Percentiles rank a stretch among this genome's conserved stretches.
phyloP scores from a whole-genome alignment of 2,888 invertebrate species.

The Selenia dentaria region DNA sequence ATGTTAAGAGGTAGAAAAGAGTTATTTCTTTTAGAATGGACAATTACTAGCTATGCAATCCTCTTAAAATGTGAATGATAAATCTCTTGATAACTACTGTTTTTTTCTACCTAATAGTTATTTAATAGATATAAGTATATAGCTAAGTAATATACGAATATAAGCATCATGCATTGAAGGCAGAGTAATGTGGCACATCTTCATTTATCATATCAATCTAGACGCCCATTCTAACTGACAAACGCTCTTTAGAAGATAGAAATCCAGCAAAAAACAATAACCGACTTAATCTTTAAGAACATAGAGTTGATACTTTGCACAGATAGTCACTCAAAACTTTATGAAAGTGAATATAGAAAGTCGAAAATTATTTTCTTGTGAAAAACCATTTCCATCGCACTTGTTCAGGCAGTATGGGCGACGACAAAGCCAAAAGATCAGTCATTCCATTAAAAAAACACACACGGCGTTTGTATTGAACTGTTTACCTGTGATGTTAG shows the following conservation, averaged over 20 bases:
- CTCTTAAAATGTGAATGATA: too few species aligned
- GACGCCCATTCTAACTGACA: conserved; percentile 6
- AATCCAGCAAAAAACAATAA: background rate
- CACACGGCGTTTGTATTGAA: conserved; percentile 55
- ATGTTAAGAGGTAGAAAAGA: too few species aligned
- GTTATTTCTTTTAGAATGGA: too few species aligned
- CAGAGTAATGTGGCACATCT: conserved; percentile 14
- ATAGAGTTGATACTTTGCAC: too few species aligned
- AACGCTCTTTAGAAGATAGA: background rate
- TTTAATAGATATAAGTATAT: too few species aligned
- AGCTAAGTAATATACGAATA: too few species aligned
- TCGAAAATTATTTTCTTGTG: conserved; percentile 4
- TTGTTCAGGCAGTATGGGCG: conserved; percentile 1
- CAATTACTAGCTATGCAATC: too few species aligned
- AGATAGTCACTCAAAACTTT: too few species aligned
- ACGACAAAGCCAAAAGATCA: conserved; percentile 39
- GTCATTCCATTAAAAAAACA: conserved; percentile 70
- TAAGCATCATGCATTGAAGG: conserved; percentile 22
- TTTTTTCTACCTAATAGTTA: too few species aligned
- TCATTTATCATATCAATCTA: conserved; percentile 29
- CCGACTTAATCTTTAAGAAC: background rate
- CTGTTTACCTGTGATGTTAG: conserved; percentile 84
- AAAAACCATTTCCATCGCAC: background rate
- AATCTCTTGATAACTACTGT: too few species aligned
- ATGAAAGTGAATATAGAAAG: background rate